Conservation (phyloP, 2,113 vertebrate species). For the Pangasianodon gigas region DNA sequence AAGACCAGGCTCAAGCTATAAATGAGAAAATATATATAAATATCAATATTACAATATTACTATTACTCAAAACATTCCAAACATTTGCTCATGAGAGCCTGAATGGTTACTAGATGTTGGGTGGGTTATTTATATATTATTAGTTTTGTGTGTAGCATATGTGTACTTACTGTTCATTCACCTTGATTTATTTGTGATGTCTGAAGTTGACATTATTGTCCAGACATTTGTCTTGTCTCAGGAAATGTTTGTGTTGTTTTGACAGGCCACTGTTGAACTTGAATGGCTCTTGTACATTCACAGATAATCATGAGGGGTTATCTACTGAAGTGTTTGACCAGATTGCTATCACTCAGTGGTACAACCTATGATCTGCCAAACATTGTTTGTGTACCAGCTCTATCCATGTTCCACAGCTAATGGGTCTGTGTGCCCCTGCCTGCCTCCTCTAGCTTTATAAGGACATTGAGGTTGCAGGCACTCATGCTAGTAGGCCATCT, state of each 20-base stretch:
- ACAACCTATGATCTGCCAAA: background rate
- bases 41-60: background rate
- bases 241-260: constrained; percentile 4
- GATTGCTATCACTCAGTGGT: background rate
- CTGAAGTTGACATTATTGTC: background rate
- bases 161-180: background rate
- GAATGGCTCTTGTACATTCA: background rate
- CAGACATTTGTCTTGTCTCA: background rate
- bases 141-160: background rate
- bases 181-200: background rate
- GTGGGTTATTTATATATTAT: background rate
- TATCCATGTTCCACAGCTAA: constrained; percentile 22
- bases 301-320: background rate
- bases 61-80: background rate
- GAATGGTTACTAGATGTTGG: background rate
- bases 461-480: constrained; percentile 20
- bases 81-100: background rate
- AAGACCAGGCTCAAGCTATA: background rate
- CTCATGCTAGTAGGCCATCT: constrained; percentile 19
- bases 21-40: background rate
- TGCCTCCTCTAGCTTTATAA: constrained; percentile 29
- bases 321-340: constrained; percentile 1
- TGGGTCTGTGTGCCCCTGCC: background rate
- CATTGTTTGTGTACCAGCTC: background rate
- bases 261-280: background rate